phyloP scores from a whole-genome alignment of 2,797 vertebrate genomes.

The Euthynnus affinis region DNA sequence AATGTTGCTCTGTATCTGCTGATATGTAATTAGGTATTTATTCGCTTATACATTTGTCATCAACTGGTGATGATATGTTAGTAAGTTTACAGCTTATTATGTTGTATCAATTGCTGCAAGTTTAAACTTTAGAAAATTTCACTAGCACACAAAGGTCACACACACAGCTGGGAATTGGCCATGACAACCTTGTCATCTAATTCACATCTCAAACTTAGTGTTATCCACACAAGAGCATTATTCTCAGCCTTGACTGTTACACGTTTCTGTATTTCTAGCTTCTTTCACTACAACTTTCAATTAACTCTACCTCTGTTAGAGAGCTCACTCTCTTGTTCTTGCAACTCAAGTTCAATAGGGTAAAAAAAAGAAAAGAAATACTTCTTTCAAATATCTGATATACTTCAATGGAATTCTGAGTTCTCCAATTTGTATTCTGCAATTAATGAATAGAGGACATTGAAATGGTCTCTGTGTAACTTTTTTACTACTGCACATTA shows the following conservation, averaged over 20 bases:
- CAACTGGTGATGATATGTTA: no score
- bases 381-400: conserved; percentile 32
- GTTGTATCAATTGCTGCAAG: no score
- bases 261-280: not conserved
- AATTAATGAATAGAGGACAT: conserved; percentile 64
- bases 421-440: conserved; percentile 54
- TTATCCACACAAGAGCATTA: no score
- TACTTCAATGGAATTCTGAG: conserved; percentile 26
- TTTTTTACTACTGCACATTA: conserved; percentile 66
- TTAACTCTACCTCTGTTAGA: not conserved
- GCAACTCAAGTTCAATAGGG: not conserved
- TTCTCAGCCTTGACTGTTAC: no score
- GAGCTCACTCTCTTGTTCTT: not conserved
- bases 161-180: not conserved
- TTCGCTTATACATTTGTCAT: no score
- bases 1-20: no score
- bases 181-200: not conserved
- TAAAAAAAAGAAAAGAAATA: conserved; percentile 1
- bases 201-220: not conserved
- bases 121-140: no score
- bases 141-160: no score
- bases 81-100: no score
- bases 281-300: conserved; percentile 25
- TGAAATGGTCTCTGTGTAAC: conserved; percentile 62
- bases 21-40: no score